Evolutionary conservation across 37 sponge, comb jelly and placozoan genomes (phyloP).

Genomic region (Amphimedon queenslandica): DNA sequence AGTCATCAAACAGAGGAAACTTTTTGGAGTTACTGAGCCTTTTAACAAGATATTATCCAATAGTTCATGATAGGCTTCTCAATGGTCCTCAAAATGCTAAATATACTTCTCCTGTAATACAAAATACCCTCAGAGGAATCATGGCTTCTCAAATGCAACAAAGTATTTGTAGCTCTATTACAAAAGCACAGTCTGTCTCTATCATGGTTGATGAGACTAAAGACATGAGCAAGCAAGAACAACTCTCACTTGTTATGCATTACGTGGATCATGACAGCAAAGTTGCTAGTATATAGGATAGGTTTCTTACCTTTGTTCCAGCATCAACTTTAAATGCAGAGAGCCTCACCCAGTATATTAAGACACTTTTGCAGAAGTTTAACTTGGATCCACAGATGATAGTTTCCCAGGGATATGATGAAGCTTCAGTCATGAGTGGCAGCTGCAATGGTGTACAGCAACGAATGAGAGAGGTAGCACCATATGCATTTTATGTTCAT

Average conservation of each 20-base stretch:
- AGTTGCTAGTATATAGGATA: slow-evolving; percentile 39
- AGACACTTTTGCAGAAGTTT: too few species aligned
- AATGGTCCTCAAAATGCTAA: slow-evolving; percentile 52
- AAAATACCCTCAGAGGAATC: slow-evolving; percentile 46
- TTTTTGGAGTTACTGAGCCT: slow-evolving; percentile 49
- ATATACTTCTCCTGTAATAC: slow-evolving; percentile 65
- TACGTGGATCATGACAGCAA: slow-evolving; percentile 55
- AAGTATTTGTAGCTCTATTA: slow-evolving; percentile 36
- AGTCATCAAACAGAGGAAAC: slow-evolving; percentile 60
- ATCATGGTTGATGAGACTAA: too few species aligned
- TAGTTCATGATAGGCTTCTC: slow-evolving; percentile 22
- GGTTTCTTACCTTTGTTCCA: slow-evolving; percentile 47
- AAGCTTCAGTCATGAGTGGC: too few species aligned
- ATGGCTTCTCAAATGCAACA: slow-evolving; percentile 48
- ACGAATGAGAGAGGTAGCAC: too few species aligned
- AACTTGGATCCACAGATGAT: too few species aligned
- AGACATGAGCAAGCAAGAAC: slow-evolving; percentile 60
- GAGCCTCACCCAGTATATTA: slow-evolving; percentile 53
- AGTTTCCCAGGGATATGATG: too few species aligned
- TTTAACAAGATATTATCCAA: slow-evolving; percentile 44
- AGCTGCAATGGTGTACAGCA: too few species aligned
- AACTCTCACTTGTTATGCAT: slow-evolving; percentile 53
- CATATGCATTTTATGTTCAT: too few species aligned
- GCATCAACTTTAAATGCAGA: slow-evolving; percentile 37
- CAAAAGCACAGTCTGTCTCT: slow-evolving; percentile 41